phyloP scores from a whole-genome alignment of 2,888 invertebrate species.

The Halocaridina rubra region DNA sequence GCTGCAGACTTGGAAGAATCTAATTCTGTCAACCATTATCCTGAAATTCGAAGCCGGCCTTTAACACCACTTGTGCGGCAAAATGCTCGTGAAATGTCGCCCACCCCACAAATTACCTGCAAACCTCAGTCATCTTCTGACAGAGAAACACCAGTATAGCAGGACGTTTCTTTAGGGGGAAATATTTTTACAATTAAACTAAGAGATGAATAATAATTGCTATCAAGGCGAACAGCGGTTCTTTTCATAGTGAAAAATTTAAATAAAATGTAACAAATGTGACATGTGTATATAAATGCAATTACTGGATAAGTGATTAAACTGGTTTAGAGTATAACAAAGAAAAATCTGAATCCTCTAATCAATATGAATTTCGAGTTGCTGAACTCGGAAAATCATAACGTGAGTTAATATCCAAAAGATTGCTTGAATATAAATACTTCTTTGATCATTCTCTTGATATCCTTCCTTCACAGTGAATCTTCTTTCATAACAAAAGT shows the following conservation, averaged over 20 bases:
- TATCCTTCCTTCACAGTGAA: no score
- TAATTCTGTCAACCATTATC: background rate
- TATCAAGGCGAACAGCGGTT: no score
- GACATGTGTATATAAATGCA: no score
- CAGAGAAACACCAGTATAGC: conserved; percentile 44
- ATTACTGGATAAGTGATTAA: no score
- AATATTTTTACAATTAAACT: background rate
- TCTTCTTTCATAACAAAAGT: background rate
- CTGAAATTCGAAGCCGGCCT: conserved; percentile 13
- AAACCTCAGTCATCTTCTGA: conserved; percentile 22
- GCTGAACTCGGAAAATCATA: no score
- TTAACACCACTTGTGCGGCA: conserved; percentile 29
- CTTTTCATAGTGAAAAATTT: no score
- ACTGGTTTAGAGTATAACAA: no score
- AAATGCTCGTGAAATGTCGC: conserved; percentile 28
- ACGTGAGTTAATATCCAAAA: no score
- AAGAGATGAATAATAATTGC: no score
- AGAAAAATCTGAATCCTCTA: no score
- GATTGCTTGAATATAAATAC: background rate
- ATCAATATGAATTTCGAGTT: no score
- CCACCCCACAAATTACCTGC: conserved; percentile 23
- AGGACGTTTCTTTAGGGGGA: background rate
- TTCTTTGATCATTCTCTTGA: background rate
- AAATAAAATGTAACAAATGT: no score
- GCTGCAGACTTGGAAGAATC: conserved; percentile 7